Conservation (phyloP, 2,888 invertebrate species). For the Frankliniella fusca region DNA sequence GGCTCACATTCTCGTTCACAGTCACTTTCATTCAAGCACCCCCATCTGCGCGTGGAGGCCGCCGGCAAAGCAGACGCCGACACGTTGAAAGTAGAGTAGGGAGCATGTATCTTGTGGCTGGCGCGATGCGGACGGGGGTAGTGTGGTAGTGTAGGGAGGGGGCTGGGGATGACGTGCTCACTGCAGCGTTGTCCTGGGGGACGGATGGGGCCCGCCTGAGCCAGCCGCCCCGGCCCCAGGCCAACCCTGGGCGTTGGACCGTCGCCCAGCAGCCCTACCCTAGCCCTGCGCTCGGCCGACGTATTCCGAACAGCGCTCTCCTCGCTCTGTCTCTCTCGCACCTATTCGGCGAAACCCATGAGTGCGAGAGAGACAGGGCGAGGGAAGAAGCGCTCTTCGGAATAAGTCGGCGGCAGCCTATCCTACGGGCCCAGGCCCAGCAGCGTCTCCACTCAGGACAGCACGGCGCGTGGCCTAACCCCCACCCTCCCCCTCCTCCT, state of each 20-base stretch:
- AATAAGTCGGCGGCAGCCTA: too few relatives aligned
- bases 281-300: background rate
- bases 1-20: slow-evolving; percentile 7
- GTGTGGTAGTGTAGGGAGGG: background rate
- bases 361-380: too few relatives aligned
- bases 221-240: too few relatives aligned
- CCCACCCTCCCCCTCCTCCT: too few relatives aligned
- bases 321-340: too few relatives aligned
- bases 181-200: background rate
- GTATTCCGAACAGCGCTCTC: too few relatives aligned
- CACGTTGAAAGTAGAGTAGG: background rate
- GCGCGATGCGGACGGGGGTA: background rate
- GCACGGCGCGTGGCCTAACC: too few relatives aligned
- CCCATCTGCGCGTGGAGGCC: background rate
- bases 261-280: background rate
- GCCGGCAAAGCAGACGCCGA: background rate
- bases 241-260: background rate
- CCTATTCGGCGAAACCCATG: too few relatives aligned
- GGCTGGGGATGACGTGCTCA: background rate
- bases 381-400: too few relatives aligned
- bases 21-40: background rate
- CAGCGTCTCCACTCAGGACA: too few relatives aligned
- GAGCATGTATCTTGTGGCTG: background rate
- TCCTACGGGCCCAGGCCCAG: background rate
- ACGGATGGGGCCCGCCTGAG: background rate